Percentiles rank a stretch among this genome's conserved stretches.
Evolutionary conservation across 2,113 vertebrate species (phyloP).

Genomic region (Potamarius usumacintae): DNA sequence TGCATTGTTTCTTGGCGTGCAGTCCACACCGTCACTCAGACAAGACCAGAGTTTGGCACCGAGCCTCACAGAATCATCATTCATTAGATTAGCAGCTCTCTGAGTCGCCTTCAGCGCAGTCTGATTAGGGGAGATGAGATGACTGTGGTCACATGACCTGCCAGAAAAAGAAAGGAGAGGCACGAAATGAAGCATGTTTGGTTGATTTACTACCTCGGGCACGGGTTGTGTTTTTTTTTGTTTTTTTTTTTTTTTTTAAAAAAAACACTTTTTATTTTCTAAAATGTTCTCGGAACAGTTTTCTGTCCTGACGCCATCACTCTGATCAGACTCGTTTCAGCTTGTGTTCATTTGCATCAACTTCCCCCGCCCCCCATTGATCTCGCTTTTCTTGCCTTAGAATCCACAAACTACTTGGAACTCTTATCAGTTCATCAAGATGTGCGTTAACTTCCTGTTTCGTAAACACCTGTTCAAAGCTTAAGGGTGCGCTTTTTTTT

Average conservation of each 20-base stretch:
- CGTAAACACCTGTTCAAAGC: not conserved
- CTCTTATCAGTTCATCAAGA: not conserved
- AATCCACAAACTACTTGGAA: not conserved
- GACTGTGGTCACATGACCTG: constrained; percentile 3
- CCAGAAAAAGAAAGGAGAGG: not conserved
- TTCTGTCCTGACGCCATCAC: not conserved
- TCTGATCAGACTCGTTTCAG: too few relatives aligned
- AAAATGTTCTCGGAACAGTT: not conserved
- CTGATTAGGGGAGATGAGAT: not conserved
- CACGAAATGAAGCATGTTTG: constrained; percentile 17
- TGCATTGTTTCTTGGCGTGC: constrained; percentile 29
- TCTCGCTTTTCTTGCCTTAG: not conserved
- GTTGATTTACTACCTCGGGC: constrained; percentile 26
- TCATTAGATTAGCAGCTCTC: constrained; percentile 26
- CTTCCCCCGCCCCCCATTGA: too few relatives aligned
- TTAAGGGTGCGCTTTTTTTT: not conserved
- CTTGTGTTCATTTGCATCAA: too few relatives aligned
- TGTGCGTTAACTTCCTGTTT: not conserved
- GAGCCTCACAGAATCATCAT: constrained; percentile 6
- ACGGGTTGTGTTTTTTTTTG: not conserved
- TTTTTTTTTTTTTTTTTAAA: not conserved
- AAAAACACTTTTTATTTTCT: not conserved
- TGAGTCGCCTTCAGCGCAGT: constrained; percentile 26
- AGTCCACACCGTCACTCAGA: not conserved
- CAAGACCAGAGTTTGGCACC: not conserved